Conservation (phyloP, 1,140 invertebrate species). For the Melitaea cinxia region DNA sequence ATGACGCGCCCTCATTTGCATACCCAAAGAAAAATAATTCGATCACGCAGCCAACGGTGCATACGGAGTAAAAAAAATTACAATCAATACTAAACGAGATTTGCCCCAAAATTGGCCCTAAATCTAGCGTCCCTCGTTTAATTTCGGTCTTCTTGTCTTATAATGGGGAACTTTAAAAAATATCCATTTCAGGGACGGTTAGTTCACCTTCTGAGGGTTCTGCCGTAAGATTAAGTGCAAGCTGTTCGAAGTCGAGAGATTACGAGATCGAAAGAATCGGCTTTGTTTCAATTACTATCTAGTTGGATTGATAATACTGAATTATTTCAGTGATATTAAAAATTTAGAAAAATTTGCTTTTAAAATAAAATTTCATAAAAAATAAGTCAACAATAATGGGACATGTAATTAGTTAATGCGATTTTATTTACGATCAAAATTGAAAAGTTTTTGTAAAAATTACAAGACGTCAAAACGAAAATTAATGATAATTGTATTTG, state of each 20-base stretch:
- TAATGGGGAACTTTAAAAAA: constrained; percentile 66
- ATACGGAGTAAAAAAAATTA: constrained; percentile 60
- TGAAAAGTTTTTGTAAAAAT: too few relatives aligned
- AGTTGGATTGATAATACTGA: not conserved
- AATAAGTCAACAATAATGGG: too few relatives aligned
- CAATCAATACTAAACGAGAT: constrained; percentile 68
- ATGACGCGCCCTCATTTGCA: constrained; percentile 16
- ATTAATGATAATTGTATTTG: too few relatives aligned
- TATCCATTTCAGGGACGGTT: constrained; percentile 71
- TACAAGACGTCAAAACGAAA: too few relatives aligned
- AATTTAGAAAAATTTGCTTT: not conserved
- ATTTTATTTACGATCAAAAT: too few relatives aligned
- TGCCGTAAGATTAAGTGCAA: constrained; percentile 50
- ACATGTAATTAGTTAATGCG: too few relatives aligned
- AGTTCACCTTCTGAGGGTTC: constrained; percentile 56
- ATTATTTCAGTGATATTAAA: not conserved
- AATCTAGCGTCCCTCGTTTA: constrained; percentile 58
- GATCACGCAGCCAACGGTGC: constrained; percentile 55
- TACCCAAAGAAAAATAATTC: constrained; percentile 31
- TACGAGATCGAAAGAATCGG: constrained; percentile 50
- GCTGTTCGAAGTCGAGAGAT: constrained; percentile 65
- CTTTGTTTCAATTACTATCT: constrained; percentile 7
- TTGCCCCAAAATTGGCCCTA: constrained; percentile 60
- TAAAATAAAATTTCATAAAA: too few relatives aligned
- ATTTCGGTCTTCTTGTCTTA: constrained; percentile 39